These are phyloP conservation scores for Pseudotriccus pelzelni DNA, from an alignment of 2,797 vertebrate genomes.

Conservation along the genomic window DNA sequence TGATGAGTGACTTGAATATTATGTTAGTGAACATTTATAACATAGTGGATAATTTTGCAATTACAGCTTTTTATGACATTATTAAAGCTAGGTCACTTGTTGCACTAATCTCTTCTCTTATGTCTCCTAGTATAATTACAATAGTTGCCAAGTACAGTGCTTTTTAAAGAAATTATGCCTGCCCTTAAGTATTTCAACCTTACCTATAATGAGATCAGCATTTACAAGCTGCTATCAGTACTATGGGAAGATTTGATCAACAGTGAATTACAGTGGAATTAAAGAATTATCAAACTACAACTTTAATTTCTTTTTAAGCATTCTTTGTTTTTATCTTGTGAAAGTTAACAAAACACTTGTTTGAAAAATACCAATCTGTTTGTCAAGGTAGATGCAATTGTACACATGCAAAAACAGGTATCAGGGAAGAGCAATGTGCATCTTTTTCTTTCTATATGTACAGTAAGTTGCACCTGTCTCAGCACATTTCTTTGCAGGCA, in stretches of 20 bases:
- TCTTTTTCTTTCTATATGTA: not conserved
- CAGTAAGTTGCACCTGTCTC: not conserved
- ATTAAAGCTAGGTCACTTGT: constrained; percentile 59
- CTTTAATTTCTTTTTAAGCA: constrained; percentile 9
- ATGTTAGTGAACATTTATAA: constrained; percentile 27
- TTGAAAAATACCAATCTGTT: not conserved
- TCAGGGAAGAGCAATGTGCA: not conserved
- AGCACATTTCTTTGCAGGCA: not conserved
- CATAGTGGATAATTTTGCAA: constrained; percentile 38
- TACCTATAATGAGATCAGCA: constrained; percentile 29
- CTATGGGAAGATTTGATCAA: constrained; percentile 26
- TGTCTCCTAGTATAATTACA: constrained; percentile 38
- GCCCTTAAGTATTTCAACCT: constrained; percentile 29
- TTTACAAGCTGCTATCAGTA: constrained; percentile 9
- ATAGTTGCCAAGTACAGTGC: not conserved
- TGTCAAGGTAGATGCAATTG: not conserved
- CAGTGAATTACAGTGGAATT: not conserved
- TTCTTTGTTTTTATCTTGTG: constrained; percentile 15
- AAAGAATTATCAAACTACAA: not conserved
- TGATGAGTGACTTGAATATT: constrained; percentile 41
- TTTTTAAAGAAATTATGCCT: constrained; percentile 28
- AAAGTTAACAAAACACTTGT: not conserved
- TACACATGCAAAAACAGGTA: not conserved
- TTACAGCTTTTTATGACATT: constrained; percentile 25
- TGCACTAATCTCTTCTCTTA: constrained; percentile 34